A percentile compares a stretch with the other conserved stretches of the same genome.
phyloP scores from a whole-genome alignment of 2,797 vertebrate genomes.

The Adrianichthys oophorus region DNA sequence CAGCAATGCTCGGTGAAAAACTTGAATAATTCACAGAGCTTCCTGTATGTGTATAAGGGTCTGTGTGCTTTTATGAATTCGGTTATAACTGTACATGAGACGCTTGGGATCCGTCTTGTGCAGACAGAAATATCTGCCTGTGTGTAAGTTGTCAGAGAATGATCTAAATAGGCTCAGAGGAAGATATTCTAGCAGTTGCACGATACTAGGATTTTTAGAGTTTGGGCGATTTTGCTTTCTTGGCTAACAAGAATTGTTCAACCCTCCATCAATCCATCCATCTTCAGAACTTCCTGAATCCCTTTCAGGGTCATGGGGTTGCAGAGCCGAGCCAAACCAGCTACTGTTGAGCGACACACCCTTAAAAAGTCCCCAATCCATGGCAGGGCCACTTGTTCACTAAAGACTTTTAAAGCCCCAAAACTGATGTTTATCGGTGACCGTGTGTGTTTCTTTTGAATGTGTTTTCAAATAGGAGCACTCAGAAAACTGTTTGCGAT shows the following conservation, averaged over 20 bases:
- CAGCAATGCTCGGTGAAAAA: neutral
- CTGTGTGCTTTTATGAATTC: neutral
- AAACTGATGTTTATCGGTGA: no score
- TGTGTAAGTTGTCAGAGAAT: neutral
- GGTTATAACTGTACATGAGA: neutral
- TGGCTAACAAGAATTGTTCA: no score
- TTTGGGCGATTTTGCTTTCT: no score
- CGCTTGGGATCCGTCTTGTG: neutral
- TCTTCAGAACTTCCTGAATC: no score
- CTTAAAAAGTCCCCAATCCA: no score
- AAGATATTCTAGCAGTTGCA: constrained; percentile 4
- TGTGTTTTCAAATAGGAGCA: constrained; percentile 1
- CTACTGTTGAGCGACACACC: no score
- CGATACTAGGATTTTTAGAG: neutral
- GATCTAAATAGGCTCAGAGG: neutral
- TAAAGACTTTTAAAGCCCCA: no score
- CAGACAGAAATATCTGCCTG: neutral
- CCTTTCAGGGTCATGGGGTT: neutral
- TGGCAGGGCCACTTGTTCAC: no score
- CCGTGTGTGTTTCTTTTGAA: neutral
- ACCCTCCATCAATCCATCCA: no score
- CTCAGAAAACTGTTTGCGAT: constrained; percentile 6
- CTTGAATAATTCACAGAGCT: constrained; percentile 6
- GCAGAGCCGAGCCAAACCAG: neutral
- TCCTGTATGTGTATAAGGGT: neutral